These are phyloP conservation scores for Steromphala cineraria DNA, from an alignment of 2,888 invertebrate species.

Conservation along the genomic window DNA sequence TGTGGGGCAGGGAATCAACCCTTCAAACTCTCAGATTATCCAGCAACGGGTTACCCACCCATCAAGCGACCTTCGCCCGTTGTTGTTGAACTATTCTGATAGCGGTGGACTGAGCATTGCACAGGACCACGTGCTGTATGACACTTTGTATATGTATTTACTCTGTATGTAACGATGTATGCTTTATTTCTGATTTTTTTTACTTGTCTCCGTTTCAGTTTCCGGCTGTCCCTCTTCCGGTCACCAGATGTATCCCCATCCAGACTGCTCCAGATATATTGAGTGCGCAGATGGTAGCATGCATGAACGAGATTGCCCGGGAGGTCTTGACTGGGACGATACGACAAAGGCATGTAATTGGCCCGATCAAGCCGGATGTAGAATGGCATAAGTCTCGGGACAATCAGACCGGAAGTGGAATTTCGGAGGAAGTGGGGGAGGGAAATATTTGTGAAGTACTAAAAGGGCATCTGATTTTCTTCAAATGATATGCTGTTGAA, in stretches of 20 bases:
- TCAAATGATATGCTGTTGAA: no score
- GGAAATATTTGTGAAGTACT: not conserved
- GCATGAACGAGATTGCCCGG: not conserved
- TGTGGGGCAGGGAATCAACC: no score
- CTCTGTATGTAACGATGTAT: no score
- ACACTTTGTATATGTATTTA: no score
- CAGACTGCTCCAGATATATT: not conserved
- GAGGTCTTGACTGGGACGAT: not conserved
- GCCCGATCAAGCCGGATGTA: not conserved
- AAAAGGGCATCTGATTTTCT: no score
- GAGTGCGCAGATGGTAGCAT: not conserved
- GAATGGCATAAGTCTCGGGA: not conserved
- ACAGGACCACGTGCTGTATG: no score
- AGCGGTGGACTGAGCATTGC: no score
- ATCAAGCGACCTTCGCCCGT: no score
- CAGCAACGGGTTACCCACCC: no score
- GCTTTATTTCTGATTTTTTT: not conserved
- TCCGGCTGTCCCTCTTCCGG: not conserved
- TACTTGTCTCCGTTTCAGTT: not conserved
- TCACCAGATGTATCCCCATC: not conserved
- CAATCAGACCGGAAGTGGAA: not conserved
- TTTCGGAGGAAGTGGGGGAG: not conserved
- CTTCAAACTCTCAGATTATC: no score
- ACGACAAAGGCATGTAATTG: not conserved
- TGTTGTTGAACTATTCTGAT: no score